Base-by-base conservation (phyloP, 2,797 vertebrate genomes). In the Halcyon leucocephala region DNA sequence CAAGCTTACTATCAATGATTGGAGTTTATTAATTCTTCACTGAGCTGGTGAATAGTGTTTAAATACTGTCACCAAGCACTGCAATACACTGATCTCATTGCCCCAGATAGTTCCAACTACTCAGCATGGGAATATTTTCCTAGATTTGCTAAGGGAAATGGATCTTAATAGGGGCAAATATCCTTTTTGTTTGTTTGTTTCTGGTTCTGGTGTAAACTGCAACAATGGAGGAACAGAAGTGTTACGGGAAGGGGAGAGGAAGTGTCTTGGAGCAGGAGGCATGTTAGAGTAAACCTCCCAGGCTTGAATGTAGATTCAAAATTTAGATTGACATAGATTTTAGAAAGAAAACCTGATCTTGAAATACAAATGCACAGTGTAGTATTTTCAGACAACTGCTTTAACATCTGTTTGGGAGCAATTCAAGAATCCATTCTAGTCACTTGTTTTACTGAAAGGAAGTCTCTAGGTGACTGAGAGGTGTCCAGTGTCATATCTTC, bases 181-280 rank as follows among this genome's bases (percentile, higher is more conserved):
- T 5, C 0, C 14, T 44, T 25, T 61, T 61, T 25, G 6, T 22
- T 64, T 31, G 1, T 28, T 85, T 66, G 10, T 51, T 46, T 84
- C 14, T 3, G 51, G 29, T 55, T 80, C 57, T 66, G 29, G 10
- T 49, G 13, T 4, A 61, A 76, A 55, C 10, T 24, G 66, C 49
- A 92, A 35, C n/a, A n/a, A 13, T 5, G 19, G 12, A 82, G 25
- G 7, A 79, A 55, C 10, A 49, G 41, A 89, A 60, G 2, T 5
- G 9, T n/a, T 58, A 64, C 19, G 3, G 8, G 4, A 31, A 84
- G 15, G 9, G 0, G 0, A 7, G 6, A n/a, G 11, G 42, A 44
- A 48, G 9, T 35, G n/a, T 48, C n/a, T 18, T 46, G 14, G 35
- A 55, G 14, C 14, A 6, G 14, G 4, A 11, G 28, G 18, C 0